phyloP scores from a whole-genome alignment of 2,888 invertebrate species.

The Andrena bicolor region DNA sequence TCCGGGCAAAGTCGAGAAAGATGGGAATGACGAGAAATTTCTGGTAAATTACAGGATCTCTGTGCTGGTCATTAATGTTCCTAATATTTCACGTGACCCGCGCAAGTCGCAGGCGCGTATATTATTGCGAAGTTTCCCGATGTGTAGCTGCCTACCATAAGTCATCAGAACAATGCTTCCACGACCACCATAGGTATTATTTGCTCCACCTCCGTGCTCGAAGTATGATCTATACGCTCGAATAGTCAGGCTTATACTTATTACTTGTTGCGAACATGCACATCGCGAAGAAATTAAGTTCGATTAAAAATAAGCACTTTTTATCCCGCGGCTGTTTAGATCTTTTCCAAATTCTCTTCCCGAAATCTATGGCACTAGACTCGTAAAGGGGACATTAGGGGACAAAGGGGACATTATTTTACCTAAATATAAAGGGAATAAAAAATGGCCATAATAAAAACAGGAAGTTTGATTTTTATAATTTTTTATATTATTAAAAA shows the following conservation, averaged over 20 bases:
- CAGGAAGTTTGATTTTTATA: too few species aligned
- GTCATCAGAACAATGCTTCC: constrained; percentile 74
- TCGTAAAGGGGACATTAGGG: too few species aligned
- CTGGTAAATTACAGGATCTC: constrained; percentile 46
- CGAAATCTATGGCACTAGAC: too few species aligned
- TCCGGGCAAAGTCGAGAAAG: constrained; percentile 18
- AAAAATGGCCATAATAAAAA: too few species aligned
- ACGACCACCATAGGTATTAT: constrained; percentile 65
- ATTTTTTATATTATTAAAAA: too few species aligned
- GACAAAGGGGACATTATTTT: too few species aligned
- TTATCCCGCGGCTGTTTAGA: constrained; percentile 21
- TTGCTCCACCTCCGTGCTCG: constrained; percentile 67
- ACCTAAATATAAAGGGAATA: too few species aligned
- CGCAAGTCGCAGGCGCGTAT: constrained; percentile 46
- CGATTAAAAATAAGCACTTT: not conserved
- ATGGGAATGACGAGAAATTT: constrained; percentile 25
- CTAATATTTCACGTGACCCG: constrained; percentile 59
- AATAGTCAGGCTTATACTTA: constrained; percentile 37
- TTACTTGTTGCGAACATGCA: not conserved
- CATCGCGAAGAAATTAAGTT: not conserved
- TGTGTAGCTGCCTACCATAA: constrained; percentile 66
- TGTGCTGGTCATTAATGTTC: constrained; percentile 57
- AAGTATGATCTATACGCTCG: constrained; percentile 66
- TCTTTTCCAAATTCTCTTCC: too few species aligned
- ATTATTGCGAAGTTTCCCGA: constrained; percentile 59